phyloP scores from a whole-genome alignment of 2,888 invertebrate genomes.

The Octodonta nipae region DNA sequence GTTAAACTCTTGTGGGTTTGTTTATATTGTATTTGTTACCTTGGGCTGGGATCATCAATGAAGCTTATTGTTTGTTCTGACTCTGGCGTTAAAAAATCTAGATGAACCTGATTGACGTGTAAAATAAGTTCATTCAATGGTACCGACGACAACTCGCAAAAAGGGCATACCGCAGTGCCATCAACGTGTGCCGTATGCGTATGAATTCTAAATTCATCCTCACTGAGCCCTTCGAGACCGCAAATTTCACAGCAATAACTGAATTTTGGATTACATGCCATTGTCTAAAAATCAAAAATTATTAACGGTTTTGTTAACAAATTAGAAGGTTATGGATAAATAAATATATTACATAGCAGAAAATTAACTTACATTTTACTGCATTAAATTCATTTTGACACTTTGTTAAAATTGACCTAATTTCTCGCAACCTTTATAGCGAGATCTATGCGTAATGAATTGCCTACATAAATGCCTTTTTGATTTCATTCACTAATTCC shows the following conservation, averaged over 20 bases:
- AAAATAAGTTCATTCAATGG: slow-evolving; percentile 61
- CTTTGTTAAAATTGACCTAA: too few species aligned
- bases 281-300: too few species aligned
- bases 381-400: too few species aligned
- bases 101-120: slow-evolving; percentile 73
- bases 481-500: too few species aligned
- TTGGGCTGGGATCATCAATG: slow-evolving; percentile 52
- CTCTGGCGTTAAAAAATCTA: slow-evolving; percentile 70
- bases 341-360: too few species aligned
- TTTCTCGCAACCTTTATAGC: too few species aligned
- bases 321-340: too few species aligned
- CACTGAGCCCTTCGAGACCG: slow-evolving; percentile 66
- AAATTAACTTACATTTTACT: too few species aligned
- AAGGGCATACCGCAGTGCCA: slow-evolving; percentile 66
- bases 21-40: slow-evolving; percentile 19
- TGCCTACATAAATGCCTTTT: too few species aligned
- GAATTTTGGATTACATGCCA: slow-evolving; percentile 39
- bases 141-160: slow-evolving; percentile 63
- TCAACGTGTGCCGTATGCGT: slow-evolving; percentile 67
- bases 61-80: slow-evolving; percentile 58
- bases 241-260: slow-evolving; percentile 69
- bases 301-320: too few species aligned
- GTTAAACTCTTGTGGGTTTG: not conserved
- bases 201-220: slow-evolving; percentile 66
- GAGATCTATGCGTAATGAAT: too few species aligned